Base-by-base conservation (phyloP, 2,113 vertebrate species). In the Leuciscus idus region DNA sequence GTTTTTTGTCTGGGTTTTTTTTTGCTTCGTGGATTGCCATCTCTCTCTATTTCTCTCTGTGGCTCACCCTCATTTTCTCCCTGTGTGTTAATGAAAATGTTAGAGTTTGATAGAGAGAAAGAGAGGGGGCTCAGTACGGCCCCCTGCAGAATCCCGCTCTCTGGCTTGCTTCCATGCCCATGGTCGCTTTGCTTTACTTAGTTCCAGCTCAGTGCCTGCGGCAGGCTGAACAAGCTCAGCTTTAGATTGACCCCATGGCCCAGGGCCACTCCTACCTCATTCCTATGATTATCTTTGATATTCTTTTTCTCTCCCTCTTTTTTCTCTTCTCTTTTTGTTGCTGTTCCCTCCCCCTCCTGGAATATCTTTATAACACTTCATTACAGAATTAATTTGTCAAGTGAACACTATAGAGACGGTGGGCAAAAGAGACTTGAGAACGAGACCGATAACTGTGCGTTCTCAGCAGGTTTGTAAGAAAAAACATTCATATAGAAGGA, bases 121-220 rank as follows among this genome's bases (percentile, higher is more conserved):
- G 80, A 89, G 90, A 87, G 85, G 55, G 85, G 86, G 86, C 86
- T 66, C 87, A 89, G 89, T 91, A 87, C 84, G 88, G 85, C 80
- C 86, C 85, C 84, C 81, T 86, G 81, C 86, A 90, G 87, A 92
- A 94, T 91, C 89, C 90, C 92, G 85, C 85, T 80, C 91, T 89
- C 94, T 96, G 96, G 95, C 95, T 90, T 87, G 84, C 84, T 81
- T 95, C 95, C 95, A 96, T 23, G 79, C 77, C 52, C 88, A 91
- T 88, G 90, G 91, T 92, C 91, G 87, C 91, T 87, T 94, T 86
- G 92, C 93, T 92, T 90, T 90, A 86, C 92, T 95, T 94, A 93
- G 95, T 95, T 95, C 93, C 94, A 95, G 92, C 87, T 89, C 89
- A 78, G 92, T 93, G 91, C 91, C 91, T 89, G 91, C 87, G 91